Evolutionary conservation across 2,888 invertebrate species (phyloP).

Genomic region (Leptura quadrifasciata): DNA sequence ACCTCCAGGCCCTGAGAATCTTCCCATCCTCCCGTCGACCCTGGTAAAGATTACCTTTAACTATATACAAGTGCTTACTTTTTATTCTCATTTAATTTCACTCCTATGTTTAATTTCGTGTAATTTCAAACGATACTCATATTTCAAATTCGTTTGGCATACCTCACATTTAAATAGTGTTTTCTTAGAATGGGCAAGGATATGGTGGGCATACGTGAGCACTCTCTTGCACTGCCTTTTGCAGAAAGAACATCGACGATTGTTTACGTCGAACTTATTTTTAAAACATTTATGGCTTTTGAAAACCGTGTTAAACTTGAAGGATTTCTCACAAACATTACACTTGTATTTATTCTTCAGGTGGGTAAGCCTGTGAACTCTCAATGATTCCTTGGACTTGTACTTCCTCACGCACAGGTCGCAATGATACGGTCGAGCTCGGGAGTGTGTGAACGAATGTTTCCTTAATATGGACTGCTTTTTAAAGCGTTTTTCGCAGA

Average conservation of each 20-base stretch:
- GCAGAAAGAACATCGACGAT: constrained; percentile 47
- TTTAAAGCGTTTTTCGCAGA: constrained; percentile 56
- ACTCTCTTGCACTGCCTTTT: constrained; percentile 44
- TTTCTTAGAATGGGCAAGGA: constrained; percentile 43
- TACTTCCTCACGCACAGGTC: constrained; percentile 54
- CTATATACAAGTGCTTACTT: neutral
- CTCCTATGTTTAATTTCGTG: constrained; percentile 45
- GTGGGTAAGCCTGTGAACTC: constrained; percentile 51
- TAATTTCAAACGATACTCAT: constrained; percentile 46
- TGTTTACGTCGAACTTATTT: constrained; percentile 38
- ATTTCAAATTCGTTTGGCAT: constrained; percentile 43
- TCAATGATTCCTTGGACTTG: constrained; percentile 54
- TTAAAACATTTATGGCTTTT: constrained; percentile 48
- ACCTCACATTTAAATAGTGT: constrained; percentile 42
- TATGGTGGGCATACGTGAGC: constrained; percentile 43
- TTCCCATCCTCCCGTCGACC: too few species aligned
- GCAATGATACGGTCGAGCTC: constrained; percentile 48
- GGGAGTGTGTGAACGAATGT: constrained; percentile 55
- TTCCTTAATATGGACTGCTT: constrained; percentile 57
- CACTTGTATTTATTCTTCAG: constrained; percentile 45
- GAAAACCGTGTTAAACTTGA: constrained; percentile 45
- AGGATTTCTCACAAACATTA: constrained; percentile 43
- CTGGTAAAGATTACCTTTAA: neutral
- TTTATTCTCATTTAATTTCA: constrained; percentile 13
- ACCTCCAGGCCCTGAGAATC: too few species aligned